These are phyloP conservation scores for Metaphire vulgaris DNA, from an alignment of 1,140 invertebrate genomes.

Conservation along the genomic window DNA sequence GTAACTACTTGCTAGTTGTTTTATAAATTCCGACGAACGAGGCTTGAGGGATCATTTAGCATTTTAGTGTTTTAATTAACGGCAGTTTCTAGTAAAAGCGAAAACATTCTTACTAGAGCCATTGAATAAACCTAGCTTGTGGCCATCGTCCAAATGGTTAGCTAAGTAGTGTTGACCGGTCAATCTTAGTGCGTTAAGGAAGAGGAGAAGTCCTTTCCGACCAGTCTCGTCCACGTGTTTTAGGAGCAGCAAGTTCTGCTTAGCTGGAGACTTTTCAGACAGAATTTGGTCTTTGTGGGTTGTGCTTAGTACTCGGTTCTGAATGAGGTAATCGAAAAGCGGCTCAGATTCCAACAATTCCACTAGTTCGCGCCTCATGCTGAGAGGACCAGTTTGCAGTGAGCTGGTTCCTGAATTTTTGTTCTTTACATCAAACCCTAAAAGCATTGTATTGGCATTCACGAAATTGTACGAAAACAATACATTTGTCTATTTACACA, in stretches of 20 bases:
- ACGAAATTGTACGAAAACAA: no score
- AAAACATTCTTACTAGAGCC: no score
- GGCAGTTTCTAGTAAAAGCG: no score
- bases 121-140: slow-evolving; percentile 41
- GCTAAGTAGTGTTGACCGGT: slow-evolving; percentile 47
- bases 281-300: slow-evolving; percentile 34
- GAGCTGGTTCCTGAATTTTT: no score
- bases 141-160: slow-evolving; percentile 40
- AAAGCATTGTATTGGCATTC: no score
- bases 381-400: slow-evolving; percentile 1
- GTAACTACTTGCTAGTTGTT: no score
- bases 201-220: slow-evolving; percentile 32
- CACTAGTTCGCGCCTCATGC: slow-evolving; percentile 38
- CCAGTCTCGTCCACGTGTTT: neutral
- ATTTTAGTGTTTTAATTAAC: no score
- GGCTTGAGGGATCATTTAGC: no score
- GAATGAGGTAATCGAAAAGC: slow-evolving; percentile 45
- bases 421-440: no score
- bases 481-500: no score
- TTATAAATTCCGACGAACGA: no score
- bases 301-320: slow-evolving; percentile 43
- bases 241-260: neutral
- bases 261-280: slow-evolving; percentile 16
- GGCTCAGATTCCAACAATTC: slow-evolving; percentile 45
- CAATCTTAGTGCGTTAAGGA: slow-evolving; percentile 48